Base-by-base conservation (phyloP, 2,888 invertebrate genomes). In the Cerastoderma edule region DNA sequence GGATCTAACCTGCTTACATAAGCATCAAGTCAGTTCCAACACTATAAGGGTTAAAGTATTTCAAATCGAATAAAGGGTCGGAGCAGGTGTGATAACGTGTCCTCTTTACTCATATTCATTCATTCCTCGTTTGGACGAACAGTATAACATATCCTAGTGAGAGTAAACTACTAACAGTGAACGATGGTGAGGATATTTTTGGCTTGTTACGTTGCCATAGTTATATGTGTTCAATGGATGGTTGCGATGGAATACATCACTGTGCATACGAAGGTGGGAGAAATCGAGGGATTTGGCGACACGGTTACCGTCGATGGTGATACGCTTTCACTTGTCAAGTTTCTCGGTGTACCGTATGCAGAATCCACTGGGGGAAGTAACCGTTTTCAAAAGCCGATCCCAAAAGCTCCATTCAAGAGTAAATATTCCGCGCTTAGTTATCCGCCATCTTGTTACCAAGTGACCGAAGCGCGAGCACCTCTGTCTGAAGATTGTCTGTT, bases 321-420 rank as follows among this genome's bases (percentile, higher is more conserved):
- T 24, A 13, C 3, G n/a, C 44, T 63, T 46, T n/a, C 16, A 8
- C 46, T 79, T 8, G 53, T 67, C 22, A 72, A 64, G n/a, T 80
- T 80, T 53, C 67, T 74, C 2, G 71, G 76, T 13, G 74, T 80
- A 57, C 80, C 80, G 22, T 80, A 67, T 60, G 80, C 80, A 3
- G 80, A 80, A 53, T 30, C 73, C 3, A 63, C 80, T 5, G 66
- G 60, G 2, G 80, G 76, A 6, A 54, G 72, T 16, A 68, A 74
- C 46, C 46, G 80, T 19, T 76, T 80, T 39, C 24, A 54, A 32
- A 72, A 69, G 50, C 72, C 79, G 0, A 54, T 75, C n/a, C 70
- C 75, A 22, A 79, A 74, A 60, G 71, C 73, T 13, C 66, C 70
- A 28, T 80, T 76, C 44, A 57, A 22, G 19, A 30, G 30, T n/a